Percentiles rank a stretch among this genome's conserved stretches.
Conservation (phyloP, 2,888 invertebrate genomes). For the Entomobrya multifasciata region DNA sequence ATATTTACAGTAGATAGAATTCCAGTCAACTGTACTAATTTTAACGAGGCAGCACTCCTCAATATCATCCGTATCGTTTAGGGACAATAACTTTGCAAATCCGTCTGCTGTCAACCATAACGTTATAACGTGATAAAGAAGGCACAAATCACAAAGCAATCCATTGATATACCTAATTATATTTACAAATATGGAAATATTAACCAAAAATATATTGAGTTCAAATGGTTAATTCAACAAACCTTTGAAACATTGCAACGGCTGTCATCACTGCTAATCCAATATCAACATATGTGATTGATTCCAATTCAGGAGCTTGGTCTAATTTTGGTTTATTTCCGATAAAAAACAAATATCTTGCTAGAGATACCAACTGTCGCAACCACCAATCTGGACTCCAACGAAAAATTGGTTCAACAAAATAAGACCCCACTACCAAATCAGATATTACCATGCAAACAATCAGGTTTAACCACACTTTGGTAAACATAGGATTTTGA, state of each 20-base stretch:
- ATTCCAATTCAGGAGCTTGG: background rate
- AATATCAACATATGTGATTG: background rate
- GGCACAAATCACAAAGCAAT: constrained; percentile 25
- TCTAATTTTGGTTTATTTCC: background rate
- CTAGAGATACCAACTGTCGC: background rate
- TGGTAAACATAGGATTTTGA: background rate
- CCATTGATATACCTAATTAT: background rate
- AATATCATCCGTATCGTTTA: too few relatives aligned
- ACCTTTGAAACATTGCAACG: constrained; percentile 18
- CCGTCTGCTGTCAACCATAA: background rate
- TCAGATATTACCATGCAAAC: background rate
- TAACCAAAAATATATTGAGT: background rate
- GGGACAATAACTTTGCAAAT: constrained; percentile 3
- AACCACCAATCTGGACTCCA: constrained; percentile 10
- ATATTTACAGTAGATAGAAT: constrained; percentile 30
- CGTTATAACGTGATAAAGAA: constrained; percentile 29
- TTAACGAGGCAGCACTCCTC: too few relatives aligned
- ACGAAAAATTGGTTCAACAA: constrained; percentile 10
- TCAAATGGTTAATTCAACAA: background rate
- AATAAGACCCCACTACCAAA: background rate
- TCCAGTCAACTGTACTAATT: too few relatives aligned
- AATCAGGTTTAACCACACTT: background rate
- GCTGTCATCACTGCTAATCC: background rate
- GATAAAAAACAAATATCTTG: constrained; percentile 35
- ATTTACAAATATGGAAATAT: background rate